Percentiles rank a stretch among this genome's conserved stretches.
These are phyloP conservation scores for Dicyrtoma fusca DNA, from an alignment of 2,888 invertebrate genomes.

Conservation along the genomic window DNA sequence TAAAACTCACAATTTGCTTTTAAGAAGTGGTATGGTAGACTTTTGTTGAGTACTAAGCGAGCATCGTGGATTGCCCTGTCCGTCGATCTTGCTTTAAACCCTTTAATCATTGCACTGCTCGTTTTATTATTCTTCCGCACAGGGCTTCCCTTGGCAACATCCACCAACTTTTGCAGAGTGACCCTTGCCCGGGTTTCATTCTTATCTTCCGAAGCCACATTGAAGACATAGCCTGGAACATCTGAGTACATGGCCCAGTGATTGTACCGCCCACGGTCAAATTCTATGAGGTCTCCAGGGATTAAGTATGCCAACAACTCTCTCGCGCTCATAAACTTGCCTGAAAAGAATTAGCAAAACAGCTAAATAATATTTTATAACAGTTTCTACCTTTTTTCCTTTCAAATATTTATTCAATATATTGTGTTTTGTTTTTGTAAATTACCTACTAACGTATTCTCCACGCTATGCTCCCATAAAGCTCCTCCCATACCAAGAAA, in stretches of 20 bases:
- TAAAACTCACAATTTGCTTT: neutral
- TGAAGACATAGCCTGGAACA: slow-evolving; percentile 2
- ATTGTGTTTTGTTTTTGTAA: too few relatives aligned
- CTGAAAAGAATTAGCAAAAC: too few relatives aligned
- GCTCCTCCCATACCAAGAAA: too few relatives aligned
- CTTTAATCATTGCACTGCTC: neutral
- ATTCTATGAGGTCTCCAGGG: slow-evolving; percentile 13
- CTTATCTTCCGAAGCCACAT: slow-evolving; percentile 15
- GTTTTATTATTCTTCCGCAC: too few relatives aligned
- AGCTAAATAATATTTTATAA: too few relatives aligned
- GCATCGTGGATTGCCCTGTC: neutral
- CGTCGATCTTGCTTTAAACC: neutral
- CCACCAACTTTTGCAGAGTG: neutral
- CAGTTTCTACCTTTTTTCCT: too few relatives aligned
- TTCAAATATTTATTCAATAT: too few relatives aligned
- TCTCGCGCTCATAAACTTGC: too few relatives aligned
- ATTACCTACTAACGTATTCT: too few relatives aligned
- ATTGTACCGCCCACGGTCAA: slow-evolving; percentile 17
- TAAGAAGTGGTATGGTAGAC: neutral
- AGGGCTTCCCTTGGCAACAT: neutral
- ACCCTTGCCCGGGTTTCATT: neutral
- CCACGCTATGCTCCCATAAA: too few relatives aligned
- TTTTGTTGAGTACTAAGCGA: neutral
- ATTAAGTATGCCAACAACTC: too few relatives aligned
- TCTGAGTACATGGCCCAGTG: slow-evolving; percentile 24